Evolutionary conservation across 2,113 vertebrate species (phyloP).

Genomic region (Cyanistes caeruleus): DNA sequence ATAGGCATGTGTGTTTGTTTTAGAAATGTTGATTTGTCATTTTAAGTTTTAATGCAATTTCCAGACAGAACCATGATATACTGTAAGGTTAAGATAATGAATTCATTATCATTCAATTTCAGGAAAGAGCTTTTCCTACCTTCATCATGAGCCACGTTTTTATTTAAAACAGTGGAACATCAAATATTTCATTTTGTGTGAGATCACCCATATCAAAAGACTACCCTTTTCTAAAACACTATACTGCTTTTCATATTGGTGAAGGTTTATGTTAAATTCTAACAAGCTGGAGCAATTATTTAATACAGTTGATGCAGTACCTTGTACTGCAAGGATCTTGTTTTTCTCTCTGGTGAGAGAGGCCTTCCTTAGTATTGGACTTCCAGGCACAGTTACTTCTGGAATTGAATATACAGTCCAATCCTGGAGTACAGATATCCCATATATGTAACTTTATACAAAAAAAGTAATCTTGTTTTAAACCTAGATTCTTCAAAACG

Average conservation of each 20-base stretch:
- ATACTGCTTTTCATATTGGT: background rate
- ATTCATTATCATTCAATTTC: background rate
- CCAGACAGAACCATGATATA: background rate
- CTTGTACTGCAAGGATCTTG: background rate
- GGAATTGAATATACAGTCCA: background rate
- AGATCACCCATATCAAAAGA: background rate
- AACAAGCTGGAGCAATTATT: background rate
- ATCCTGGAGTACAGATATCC: background rate
- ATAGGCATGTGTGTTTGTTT: background rate
- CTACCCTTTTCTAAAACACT: background rate
- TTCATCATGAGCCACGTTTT: fast-evolving
- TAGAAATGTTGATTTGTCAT: background rate
- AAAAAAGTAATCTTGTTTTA: background rate
- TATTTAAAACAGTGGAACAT: background rate
- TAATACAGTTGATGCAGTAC: background rate
- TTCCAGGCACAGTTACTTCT: background rate
- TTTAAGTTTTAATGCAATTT: background rate
- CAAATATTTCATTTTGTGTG: background rate
- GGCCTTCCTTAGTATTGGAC: background rate
- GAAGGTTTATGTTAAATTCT: background rate
- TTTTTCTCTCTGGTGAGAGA: background rate
- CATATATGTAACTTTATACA: background rate
- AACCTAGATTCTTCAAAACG: background rate
- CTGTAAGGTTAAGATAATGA: background rate
- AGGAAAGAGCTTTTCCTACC: background rate